Evolutionary conservation across 2,888 invertebrate species (phyloP).

Genomic region (Automeris io): DNA sequence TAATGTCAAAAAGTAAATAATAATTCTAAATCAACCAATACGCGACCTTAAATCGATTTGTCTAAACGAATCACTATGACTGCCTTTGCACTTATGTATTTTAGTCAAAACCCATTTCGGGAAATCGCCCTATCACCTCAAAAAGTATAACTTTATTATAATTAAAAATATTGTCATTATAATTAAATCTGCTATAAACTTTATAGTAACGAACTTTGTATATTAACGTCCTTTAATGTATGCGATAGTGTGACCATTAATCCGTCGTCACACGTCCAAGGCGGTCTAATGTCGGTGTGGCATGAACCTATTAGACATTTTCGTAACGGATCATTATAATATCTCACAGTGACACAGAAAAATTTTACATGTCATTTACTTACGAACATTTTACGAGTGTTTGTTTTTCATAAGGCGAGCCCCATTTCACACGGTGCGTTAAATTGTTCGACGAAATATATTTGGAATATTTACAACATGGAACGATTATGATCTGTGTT

Average conservation of each 20-base stretch:
- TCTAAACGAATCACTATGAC: too few relatives aligned
- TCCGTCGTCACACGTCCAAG: conserved; percentile 26
- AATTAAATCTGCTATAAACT: too few relatives aligned
- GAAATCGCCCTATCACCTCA: too few relatives aligned
- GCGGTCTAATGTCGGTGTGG: conserved; percentile 60
- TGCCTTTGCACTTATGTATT: too few relatives aligned
- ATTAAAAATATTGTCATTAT: too few relatives aligned
- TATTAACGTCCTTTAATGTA: too few relatives aligned
- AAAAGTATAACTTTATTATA: too few relatives aligned
- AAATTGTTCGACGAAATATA: conserved; percentile 38
- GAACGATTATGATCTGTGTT: conserved; percentile 35
- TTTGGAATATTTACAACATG: conserved; percentile 44
- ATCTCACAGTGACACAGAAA: conserved; percentile 74
- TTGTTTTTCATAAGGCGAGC: conserved; percentile 71
- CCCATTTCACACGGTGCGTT: conserved; percentile 53
- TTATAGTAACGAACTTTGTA: too few relatives aligned
- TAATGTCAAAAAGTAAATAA: too few relatives aligned
- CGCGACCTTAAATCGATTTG: too few relatives aligned
- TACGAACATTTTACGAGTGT: conserved; percentile 65
- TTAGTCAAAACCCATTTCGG: too few relatives aligned
- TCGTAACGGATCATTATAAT: conserved; percentile 74
- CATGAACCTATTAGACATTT: conserved; percentile 67
- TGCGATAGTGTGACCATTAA: conserved; percentile 15
- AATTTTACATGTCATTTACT: conserved; percentile 76
- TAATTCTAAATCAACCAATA: too few relatives aligned